Base-by-base conservation (phyloP, 2,797 vertebrate species). In the Esox lucius region DNA sequence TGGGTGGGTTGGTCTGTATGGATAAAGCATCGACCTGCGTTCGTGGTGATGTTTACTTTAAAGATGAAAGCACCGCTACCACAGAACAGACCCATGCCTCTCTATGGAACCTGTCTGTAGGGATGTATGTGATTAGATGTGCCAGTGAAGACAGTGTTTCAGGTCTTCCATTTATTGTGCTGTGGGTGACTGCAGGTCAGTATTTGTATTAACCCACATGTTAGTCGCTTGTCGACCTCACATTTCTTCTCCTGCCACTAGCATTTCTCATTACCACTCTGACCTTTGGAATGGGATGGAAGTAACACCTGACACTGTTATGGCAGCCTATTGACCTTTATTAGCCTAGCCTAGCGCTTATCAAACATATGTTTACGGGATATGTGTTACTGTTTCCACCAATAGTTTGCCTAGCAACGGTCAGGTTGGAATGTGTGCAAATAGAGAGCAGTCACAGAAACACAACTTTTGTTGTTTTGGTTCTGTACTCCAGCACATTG, bases 151-250 rank as follows among this genome's bases (percentile, higher is more conserved):
- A 76, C 78, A 77, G 81, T 85, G 82, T 86, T 79, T 77, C 39
- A 42, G 78, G 65, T 81, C 85, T 89, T 91, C 90, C 89, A 89
- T 91, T 89, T 91, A 90, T 89, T 88, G 78, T 80, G 85, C 83
- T 81, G 80, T 77, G 77, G 83, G 86, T 84, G 83, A 83, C 81
- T 85, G 82, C 83, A 80, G 88, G 89, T 84, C 86, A 82, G 79
- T 86, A 78, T 61, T 61, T 24, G 56, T 61, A 61, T 61, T 83
- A 87, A 82, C 73, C 81, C 84, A 84, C 86, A 85, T 87, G 81
- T 81, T 83, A 75, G 85, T 84, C 79, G 77, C 78, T 79, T 12
- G 7, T 78, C 75, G 53, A 2, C 35, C 11, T 42, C 65, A 22
- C 64, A 22, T 70, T 53, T 61, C 71, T 62, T 19, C 35, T 48